Base-by-base conservation (phyloP, 1,140 invertebrate species). In the Drosophila athabasca region DNA sequence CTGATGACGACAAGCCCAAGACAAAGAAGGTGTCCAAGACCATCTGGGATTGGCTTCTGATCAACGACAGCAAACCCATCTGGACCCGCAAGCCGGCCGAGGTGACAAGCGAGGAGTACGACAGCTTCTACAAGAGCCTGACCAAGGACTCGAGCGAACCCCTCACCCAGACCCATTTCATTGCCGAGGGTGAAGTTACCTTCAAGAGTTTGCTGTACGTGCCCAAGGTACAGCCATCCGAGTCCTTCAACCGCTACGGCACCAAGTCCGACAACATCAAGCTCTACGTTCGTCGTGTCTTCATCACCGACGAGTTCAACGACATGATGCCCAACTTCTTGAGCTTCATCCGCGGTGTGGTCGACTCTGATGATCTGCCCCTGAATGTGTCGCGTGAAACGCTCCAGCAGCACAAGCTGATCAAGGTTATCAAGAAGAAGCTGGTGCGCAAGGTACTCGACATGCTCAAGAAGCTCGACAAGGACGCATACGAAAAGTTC, bases 291-390 rank as follows among this genome's bases (percentile, higher is more conserved):
- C 94, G 98, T 72, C 94, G 99, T 64, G 98, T 99, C 13, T 99
- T 99, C 92, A 99, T 99, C 92, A 99, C 98, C 13, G 99, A 99
- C 85, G 98, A 99, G 93, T 99, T 99, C 93, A 98, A 98, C 90
- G 99, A 99, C 90, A 98, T 99, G 96, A 97, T 99, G 95, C 99
- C 99, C 52, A 99, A 98, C 92, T 99, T 99, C 91, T 93, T 99
- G 66, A 96, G 94, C 52, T 99, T 99, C 91, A 94, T 99, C 55
- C 95, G 96, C 75, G 99, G 99, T 84, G 96, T 99, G 67, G 99
- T 99, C 26, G 99, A 99, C 92, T 99, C 97, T n/a, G 99, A 99
- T 93, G 99, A 99, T 93, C 93, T 99, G 60, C 99, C 99, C 4
- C 93, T 99, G 54, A 99, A 99, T 92, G 99, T 99, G 13, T 99